These are phyloP conservation scores for Eupithecia subfuscata DNA, from an alignment of 2,888 invertebrate species.

Conservation along the genomic window DNA sequence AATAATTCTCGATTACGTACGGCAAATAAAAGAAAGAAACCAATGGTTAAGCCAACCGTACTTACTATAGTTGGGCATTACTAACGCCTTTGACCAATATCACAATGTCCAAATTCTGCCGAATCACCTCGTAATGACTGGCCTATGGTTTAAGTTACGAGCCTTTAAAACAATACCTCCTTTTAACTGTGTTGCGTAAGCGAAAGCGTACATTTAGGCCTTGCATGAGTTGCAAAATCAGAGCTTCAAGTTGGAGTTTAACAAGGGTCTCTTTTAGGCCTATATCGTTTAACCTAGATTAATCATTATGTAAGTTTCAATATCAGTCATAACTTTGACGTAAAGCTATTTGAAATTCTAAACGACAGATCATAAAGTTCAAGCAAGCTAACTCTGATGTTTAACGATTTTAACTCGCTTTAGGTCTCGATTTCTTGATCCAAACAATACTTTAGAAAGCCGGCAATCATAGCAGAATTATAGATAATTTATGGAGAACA, in stretches of 20 bases:
- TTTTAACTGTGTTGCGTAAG: slow-evolving; percentile 24
- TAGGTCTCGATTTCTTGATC: slow-evolving; percentile 38
- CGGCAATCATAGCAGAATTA: slow-evolving; percentile 62
- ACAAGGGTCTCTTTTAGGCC: slow-evolving; percentile 14
- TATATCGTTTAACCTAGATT: slow-evolving; percentile 8
- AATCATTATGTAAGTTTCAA: not conserved
- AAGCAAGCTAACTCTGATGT: not conserved
- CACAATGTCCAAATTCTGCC: slow-evolving; percentile 53
- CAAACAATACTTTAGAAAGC: slow-evolving; percentile 65
- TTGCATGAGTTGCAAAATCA: slow-evolving; percentile 21
- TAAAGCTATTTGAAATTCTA: not conserved
- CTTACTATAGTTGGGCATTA: slow-evolving; percentile 42
- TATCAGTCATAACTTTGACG: not conserved
- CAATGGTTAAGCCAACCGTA: slow-evolving; percentile 35
- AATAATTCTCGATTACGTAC: not conserved
- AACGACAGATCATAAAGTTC: not conserved
- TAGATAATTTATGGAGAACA: slow-evolving; percentile 60
- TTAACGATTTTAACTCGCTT: slow-evolving; percentile 3
- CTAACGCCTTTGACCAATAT: slow-evolving; percentile 48
- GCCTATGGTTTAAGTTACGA: slow-evolving; percentile 47
- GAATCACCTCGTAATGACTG: slow-evolving; percentile 55
- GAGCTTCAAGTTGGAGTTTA: slow-evolving; percentile 13
- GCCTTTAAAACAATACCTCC: slow-evolving; percentile 35
- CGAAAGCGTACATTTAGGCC: not conserved
- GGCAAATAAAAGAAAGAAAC: slow-evolving; percentile 29